Evolutionary conservation across 2,888 invertebrate genomes (phyloP), one percentile per base, ranked within the genome.

Genomic region (Schizaphis graminum): DNA sequence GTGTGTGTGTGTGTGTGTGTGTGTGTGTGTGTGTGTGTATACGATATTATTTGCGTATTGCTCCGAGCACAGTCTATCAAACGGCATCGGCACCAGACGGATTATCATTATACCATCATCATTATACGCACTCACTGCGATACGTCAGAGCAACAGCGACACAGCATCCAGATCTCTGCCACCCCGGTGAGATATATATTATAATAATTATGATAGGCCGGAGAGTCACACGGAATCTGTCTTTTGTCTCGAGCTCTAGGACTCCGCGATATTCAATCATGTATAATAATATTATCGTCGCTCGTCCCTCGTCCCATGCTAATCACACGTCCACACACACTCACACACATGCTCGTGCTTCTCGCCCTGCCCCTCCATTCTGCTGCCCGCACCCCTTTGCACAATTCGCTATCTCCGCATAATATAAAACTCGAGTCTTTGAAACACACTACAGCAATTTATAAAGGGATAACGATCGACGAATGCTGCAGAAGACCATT

Each of bases 1-100:
- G 67, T 67, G 67, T 67, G 67, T 21, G 53, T 53, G 26, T n/a
- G 67, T n/a, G n/a, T 67, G 61, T 61, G 28, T 53, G 67, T 67
- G 67, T 67, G 67, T 16, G 53, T 53, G n/a, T n/a, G n/a, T n/a
- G n/a, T n/a, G 26, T n/a, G 57, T 26, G 57, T 61, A 0, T 61
- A 61, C 35, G 35, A 35, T 77, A 77, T 77, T 77, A 77, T 77
- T 77, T 21, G 77, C 77, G 35, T 77, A 77, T 16, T 21, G 35
- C 77, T 77, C 77, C 7, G 21, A 77, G 77, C 77, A 7, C 77
- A 77, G 57, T 89, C 41, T 44, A 44, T 89, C 89, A 89, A 57
- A 89, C 89, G 57, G 56, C 88, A 56, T 41, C 35, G 88, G 41
- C 88, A 89, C 35, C 35, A 21, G 77, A 89, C 89, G 57, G 57